These are phyloP conservation scores for Schizaphis graminum DNA, from an alignment of 2,888 invertebrate species.

Conservation along the genomic window DNA sequence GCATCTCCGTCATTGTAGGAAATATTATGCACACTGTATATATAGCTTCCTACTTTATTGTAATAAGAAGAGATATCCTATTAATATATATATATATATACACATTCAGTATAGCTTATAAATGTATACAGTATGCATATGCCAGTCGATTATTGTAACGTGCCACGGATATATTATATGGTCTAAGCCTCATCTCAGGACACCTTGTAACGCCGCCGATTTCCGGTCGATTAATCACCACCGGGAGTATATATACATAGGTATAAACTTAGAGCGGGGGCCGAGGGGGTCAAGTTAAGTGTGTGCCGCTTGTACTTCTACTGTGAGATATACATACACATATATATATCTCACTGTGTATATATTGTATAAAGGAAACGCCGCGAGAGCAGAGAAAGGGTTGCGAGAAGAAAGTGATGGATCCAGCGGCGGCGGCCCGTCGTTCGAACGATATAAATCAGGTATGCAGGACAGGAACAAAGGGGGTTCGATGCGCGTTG, in stretches of 20 bases:
- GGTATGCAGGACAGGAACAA: conserved; percentile 65
- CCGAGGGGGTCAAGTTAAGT: conserved; percentile 63
- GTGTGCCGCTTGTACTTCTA: conserved; percentile 12
- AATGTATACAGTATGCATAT: background rate
- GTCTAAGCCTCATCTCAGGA: conserved; percentile 26
- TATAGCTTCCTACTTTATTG: background rate
- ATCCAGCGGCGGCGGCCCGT: conserved; percentile 58
- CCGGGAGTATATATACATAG: conserved; percentile 24
- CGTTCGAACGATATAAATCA: conserved; percentile 66
- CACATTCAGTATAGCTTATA: background rate
- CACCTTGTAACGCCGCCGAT: conserved; percentile 45
- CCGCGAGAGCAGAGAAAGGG: conserved; percentile 38
- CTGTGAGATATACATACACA: background rate
- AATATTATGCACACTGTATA: background rate
- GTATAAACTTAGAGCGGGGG: background rate
- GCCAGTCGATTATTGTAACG: conserved; percentile 22
- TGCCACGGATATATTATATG: background rate
- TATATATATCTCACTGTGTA: background rate
- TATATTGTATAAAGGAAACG: background rate
- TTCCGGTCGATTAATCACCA: conserved; percentile 65
- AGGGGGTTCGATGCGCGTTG: conserved; percentile 59
- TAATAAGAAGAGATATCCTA: background rate
- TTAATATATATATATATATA: background rate
- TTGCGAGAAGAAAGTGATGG: conserved; percentile 65
- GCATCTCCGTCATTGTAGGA: background rate